These are phyloP conservation scores for Rhinolophus ferrumequinum DNA, from an alignment of 2,113 vertebrate genomes.

Conservation along the genomic window DNA sequence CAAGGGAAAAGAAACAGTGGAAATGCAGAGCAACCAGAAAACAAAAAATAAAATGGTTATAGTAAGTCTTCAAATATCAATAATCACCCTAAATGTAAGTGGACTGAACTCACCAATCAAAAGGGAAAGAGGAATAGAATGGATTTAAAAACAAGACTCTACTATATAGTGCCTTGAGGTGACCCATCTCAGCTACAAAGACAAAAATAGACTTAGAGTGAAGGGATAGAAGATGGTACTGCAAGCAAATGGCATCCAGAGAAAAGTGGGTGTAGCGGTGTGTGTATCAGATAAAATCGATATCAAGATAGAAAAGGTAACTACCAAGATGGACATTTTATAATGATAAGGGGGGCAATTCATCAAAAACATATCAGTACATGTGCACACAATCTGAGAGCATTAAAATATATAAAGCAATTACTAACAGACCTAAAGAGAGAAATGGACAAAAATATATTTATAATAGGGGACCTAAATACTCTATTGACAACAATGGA, in stretches of 20 bases:
- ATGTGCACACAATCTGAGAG: not conserved
- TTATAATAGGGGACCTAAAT: not conserved
- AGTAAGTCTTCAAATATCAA: not conserved
- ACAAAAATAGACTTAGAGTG: not conserved
- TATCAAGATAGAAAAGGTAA: not conserved
- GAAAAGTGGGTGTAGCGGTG: not conserved
- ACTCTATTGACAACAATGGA: too few species aligned
- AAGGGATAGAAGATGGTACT: not conserved
- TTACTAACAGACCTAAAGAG: not conserved
- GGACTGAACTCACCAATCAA: not conserved
- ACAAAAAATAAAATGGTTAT: not conserved
- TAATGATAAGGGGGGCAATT: not conserved
- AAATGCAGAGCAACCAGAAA: not conserved
- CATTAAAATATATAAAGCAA: not conserved
- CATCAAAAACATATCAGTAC: not conserved
- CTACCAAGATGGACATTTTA: too few species aligned
- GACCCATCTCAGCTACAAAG: not conserved
- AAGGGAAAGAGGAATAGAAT: not conserved
- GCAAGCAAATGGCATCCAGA: not conserved
- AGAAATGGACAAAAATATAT: not conserved
- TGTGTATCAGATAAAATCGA: not conserved
- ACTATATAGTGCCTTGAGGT: not conserved
- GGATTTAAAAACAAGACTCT: not conserved
- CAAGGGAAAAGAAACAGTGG: not conserved
- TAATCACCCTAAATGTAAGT: not conserved